Base-by-base conservation (phyloP, 2,113 vertebrate genomes). In the Camelus dromedarius region DNA sequence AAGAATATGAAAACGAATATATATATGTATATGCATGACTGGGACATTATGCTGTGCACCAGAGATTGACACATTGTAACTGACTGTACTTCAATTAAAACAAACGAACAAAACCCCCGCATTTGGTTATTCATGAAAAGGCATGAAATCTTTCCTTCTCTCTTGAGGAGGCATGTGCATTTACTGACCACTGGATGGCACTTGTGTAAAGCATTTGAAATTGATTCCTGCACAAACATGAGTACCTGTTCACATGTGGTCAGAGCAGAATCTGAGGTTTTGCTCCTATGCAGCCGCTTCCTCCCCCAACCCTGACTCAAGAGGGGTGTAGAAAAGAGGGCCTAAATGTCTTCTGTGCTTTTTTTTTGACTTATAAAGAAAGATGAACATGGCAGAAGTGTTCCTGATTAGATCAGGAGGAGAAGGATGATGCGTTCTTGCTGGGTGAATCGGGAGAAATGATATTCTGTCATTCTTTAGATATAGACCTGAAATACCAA, bases 141-240 rank as follows among this genome's bases (percentile, higher is more conserved):
- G 16, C 60, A 84, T 86, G 24, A 13, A 88, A 46, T 50, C 54
- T 75, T 82, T 52, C 52, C n/a, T 89, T 35, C 69, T 93, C 94
- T 91, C 42, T 80, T 76, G 28, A 87, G 30, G n/a, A 76, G 35
- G 35, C 8, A 4, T 97, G 98, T 94, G 98, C 97, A 91, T 94
- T 96, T 93, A 10, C 58, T n/a, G 56, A 42, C 97, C 99, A 98
- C 98, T 98, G 98, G 99, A 98, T 99, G 99, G 98, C 98, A 98
- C 95, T 98, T 97, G 92, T 97, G 98, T 89, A 98, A 98, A 98
- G 97, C 77, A 19, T 92, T 98, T 98, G 97, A 89, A 97, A 92
- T 1, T 0, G 48, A 30, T 72, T 85, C 14, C 22, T 0, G 35
- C 8, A 0, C 46, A 4, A 52, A 30, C 14, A 64, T 32, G 48